Evolutionary conservation across 1,140 invertebrate species (phyloP).

Genomic region (Vollenhovia emeryi): DNA sequence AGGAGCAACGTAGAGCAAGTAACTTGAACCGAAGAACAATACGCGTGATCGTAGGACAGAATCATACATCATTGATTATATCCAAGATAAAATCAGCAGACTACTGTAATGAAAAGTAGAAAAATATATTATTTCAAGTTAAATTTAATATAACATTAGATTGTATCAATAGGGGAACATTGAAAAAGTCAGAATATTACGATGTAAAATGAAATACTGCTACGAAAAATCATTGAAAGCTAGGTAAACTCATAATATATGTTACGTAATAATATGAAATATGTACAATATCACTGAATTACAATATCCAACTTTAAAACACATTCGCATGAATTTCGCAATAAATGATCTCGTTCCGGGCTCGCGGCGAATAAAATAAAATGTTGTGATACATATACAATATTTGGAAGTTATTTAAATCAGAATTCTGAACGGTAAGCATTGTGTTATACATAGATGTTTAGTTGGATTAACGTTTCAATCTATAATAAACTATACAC

Average conservation of each 20-base stretch:
- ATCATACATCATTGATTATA: neutral
- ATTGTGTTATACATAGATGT: neutral
- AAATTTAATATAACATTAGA: neutral
- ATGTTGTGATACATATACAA: neutral
- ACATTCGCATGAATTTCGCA: neutral
- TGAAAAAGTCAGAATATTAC: neutral
- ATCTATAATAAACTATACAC: neutral
- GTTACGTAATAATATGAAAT: neutral
- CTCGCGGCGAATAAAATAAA: neutral
- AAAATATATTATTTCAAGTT: neutral
- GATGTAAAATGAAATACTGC: neutral
- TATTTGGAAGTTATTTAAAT: slow-evolving; percentile 12
- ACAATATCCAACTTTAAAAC: neutral
- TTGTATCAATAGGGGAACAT: neutral
- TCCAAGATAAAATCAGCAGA: neutral
- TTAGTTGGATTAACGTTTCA: slow-evolving; percentile 5
- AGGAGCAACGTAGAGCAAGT: neutral
- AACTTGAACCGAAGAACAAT: neutral
- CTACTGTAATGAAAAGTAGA: neutral
- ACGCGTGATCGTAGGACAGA: neutral
- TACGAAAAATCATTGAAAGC: neutral
- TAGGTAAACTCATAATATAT: neutral
- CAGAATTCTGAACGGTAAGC: neutral
- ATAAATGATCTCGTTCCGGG: neutral
- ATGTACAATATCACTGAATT: neutral